Evolutionary conservation across 1,140 invertebrate species (phyloP).

Genomic region (Protaetia brevitarsis): DNA sequence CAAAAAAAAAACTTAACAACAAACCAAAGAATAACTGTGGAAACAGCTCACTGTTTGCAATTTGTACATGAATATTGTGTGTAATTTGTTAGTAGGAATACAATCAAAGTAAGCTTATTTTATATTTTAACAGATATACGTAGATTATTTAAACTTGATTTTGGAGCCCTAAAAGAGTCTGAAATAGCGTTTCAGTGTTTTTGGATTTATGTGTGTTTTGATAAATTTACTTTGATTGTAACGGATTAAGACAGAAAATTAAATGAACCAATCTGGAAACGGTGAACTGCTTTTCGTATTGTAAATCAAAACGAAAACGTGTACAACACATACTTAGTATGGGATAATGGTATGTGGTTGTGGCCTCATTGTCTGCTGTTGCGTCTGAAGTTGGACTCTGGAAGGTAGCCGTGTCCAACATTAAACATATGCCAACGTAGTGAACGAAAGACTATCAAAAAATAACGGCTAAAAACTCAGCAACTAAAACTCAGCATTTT

Average conservation of each 20-base stretch:
- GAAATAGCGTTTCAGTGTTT: too few relatives aligned
- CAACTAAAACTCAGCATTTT: conserved; percentile 12
- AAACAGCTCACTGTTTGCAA: conserved; percentile 21
- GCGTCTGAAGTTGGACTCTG: conserved; percentile 44
- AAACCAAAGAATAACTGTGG: background rate
- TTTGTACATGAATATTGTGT: background rate
- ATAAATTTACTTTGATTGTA: too few relatives aligned
- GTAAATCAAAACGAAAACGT: conserved; percentile 28
- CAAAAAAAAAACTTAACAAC: background rate
- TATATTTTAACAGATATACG: too few relatives aligned
- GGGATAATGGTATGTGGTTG: conserved; percentile 31
- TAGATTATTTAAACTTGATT: too few relatives aligned
- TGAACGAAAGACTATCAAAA: conserved; percentile 33
- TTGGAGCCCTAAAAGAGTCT: too few relatives aligned
- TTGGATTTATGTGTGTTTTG: too few relatives aligned
- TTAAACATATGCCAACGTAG: conserved; percentile 40
- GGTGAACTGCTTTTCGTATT: conserved; percentile 1
- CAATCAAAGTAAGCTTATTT: too few relatives aligned
- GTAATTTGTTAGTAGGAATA: background rate
- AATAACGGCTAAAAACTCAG: conserved; percentile 20
- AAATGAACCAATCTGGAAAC: background rate
- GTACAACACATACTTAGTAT: conserved; percentile 41
- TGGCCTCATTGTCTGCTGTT: conserved; percentile 40
- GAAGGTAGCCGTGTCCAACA: conserved; percentile 44
- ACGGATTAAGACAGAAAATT: background rate